Conservation (phyloP, 2,797 vertebrate genomes). For the Brachyalestes nurse region DNA sequence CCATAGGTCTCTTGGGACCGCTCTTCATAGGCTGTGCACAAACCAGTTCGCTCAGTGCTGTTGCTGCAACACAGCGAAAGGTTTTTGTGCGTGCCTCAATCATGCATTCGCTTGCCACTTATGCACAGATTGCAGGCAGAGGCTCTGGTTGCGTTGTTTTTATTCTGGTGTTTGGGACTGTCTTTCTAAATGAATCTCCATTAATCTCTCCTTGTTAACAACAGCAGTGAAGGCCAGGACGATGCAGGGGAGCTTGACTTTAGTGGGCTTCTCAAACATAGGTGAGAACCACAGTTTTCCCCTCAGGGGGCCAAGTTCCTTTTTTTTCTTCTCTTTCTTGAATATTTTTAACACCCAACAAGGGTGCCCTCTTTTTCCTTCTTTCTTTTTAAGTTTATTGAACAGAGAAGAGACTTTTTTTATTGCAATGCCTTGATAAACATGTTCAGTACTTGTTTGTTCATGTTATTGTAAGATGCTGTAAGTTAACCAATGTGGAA, state of each 20-base stretch:
- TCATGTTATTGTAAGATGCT: constrained; percentile 5
- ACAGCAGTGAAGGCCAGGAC: constrained; percentile 99
- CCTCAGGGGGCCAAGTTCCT: constrained; percentile 59
- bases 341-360: constrained; percentile 37
- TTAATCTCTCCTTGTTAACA: constrained; percentile 90
- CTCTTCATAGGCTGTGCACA: constrained; percentile 70
- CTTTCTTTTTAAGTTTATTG: constrained; percentile 26
- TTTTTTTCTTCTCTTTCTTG: constrained; percentile 47
- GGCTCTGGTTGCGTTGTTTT: constrained; percentile 78
- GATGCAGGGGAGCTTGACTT: constrained; percentile 99
- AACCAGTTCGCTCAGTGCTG: constrained; percentile 75
- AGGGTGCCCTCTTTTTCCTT: constrained; percentile 38
- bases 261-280: constrained; percentile 99
- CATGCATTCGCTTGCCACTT: constrained; percentile 70
- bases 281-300: constrained; percentile 87
- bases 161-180: constrained; percentile 67
- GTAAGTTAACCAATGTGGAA: background rate
- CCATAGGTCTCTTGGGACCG: constrained; percentile 68
- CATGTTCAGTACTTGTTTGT: constrained; percentile 2
- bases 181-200: constrained; percentile 71
- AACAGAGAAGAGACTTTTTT: constrained; percentile 1
- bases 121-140: constrained; percentile 69
- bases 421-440: background rate
- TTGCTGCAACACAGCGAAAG: constrained; percentile 66
- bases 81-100: constrained; percentile 79